Conservation (phyloP, 2,888 invertebrate genomes). For the Agonopterix arenella region DNA sequence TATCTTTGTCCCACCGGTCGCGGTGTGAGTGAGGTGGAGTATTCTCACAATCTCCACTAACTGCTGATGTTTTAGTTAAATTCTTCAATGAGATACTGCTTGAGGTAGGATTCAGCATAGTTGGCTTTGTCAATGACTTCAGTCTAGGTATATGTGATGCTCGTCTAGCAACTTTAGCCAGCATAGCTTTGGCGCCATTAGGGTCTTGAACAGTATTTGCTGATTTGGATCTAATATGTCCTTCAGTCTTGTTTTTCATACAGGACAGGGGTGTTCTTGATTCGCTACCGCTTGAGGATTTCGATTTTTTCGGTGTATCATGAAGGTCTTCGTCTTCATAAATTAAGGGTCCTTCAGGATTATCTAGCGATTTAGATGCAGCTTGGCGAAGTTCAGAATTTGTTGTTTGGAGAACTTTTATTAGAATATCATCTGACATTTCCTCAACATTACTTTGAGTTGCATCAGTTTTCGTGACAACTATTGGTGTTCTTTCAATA, state of each 20-base stretch:
- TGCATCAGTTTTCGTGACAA: constrained; percentile 42
- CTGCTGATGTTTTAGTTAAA: constrained; percentile 39
- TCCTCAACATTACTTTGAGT: constrained; percentile 56
- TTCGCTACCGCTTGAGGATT: constrained; percentile 45
- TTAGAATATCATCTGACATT: constrained; percentile 65
- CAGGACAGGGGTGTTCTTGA: constrained; percentile 68
- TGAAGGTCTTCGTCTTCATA: constrained; percentile 73
- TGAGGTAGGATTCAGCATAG: constrained; percentile 32
- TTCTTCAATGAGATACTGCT: constrained; percentile 58
- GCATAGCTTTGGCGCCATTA: constrained; percentile 30
- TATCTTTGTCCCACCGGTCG: constrained; percentile 69
- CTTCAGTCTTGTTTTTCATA: constrained; percentile 66
- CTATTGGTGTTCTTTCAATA: constrained; percentile 69
- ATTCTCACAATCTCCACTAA: constrained; percentile 65
- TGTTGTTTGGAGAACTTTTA: constrained; percentile 58
- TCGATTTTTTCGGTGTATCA: constrained; percentile 55
- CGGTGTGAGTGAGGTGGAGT: constrained; percentile 69
- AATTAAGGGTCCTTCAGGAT: constrained; percentile 70
- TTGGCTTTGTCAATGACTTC: constrained; percentile 50
- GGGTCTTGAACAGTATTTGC: constrained; percentile 54
- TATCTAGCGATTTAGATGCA: constrained; percentile 31
- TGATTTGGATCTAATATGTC: constrained; percentile 61
- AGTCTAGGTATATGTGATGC: constrained; percentile 64
- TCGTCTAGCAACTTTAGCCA: constrained; percentile 28
- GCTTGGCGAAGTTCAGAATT: constrained; percentile 48